Evolutionary conservation across 2,113 vertebrate species (phyloP).

Genomic region (Pteropus alecto): DNA sequence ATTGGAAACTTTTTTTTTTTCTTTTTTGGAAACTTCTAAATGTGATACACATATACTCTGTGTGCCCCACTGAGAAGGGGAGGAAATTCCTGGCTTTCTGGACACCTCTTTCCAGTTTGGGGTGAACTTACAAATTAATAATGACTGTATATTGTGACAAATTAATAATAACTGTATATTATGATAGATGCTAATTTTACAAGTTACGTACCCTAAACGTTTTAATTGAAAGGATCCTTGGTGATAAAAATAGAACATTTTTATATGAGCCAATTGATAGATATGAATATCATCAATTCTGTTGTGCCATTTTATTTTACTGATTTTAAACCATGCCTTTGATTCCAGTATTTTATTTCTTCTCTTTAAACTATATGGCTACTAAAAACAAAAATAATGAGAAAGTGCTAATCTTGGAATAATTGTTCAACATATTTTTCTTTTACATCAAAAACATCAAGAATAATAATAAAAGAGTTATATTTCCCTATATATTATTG

Average conservation of each 20-base stretch:
- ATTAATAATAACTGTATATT: neutral
- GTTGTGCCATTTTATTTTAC: neutral
- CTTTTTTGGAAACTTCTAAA: neutral
- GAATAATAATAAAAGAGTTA: neutral
- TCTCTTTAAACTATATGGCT: neutral
- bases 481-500: neutral
- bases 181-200: neutral
- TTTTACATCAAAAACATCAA: neutral
- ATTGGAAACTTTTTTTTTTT: neutral
- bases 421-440: neutral
- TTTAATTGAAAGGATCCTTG: neutral
- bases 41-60: accelerated
- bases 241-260: neutral
- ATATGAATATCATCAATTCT: neutral
- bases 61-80: neutral
- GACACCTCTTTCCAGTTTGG: neutral
- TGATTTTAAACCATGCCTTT: neutral
- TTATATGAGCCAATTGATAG: neutral
- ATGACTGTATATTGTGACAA: neutral
- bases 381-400: neutral
- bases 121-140: neutral
- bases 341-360: neutral
- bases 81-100: neutral
- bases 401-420: neutral
- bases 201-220: neutral